A percentile compares a stretch with the other conserved stretches of the same genome.
Conservation (phyloP, 2,888 invertebrate genomes). For the Pseudolycoriella hygida region DNA sequence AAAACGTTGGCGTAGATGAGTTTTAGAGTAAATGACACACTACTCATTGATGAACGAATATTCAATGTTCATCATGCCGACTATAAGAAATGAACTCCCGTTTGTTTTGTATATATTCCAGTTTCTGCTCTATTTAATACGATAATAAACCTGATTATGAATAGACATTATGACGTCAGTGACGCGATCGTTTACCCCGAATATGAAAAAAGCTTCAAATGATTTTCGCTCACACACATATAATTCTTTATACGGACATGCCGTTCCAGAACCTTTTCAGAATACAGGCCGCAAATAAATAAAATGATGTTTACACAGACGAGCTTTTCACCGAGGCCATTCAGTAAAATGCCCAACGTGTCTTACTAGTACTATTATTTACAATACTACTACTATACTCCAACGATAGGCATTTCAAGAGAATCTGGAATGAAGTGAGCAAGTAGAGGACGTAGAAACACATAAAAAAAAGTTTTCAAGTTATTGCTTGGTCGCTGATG, state of each 20-base stretch:
- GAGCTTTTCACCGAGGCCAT: background rate
- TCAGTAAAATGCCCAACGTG: background rate
- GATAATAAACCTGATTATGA: background rate
- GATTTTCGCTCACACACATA: no score
- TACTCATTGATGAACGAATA: no score
- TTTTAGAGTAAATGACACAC: no score
- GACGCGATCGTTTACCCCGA: background rate
- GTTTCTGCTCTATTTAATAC: background rate
- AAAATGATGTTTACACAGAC: background rate
- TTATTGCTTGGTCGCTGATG: background rate
- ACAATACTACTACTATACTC: no score
- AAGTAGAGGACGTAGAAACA: background rate
- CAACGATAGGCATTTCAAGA: background rate
- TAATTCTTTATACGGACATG: no score
- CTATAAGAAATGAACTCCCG: no score
- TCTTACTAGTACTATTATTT: background rate
- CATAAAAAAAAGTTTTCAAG: background rate
- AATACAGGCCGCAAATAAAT: background rate
- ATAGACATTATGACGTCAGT: background rate
- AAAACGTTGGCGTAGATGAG: no score
- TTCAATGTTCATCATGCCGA: no score
- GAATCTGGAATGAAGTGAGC: slow-evolving; percentile 1
- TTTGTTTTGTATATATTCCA: no score
- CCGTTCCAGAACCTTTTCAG: no score
- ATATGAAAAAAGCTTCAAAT: background rate